Evolutionary conservation across 1,140 invertebrate genomes (phyloP).

Genomic region (Drosophila jambulina): DNA sequence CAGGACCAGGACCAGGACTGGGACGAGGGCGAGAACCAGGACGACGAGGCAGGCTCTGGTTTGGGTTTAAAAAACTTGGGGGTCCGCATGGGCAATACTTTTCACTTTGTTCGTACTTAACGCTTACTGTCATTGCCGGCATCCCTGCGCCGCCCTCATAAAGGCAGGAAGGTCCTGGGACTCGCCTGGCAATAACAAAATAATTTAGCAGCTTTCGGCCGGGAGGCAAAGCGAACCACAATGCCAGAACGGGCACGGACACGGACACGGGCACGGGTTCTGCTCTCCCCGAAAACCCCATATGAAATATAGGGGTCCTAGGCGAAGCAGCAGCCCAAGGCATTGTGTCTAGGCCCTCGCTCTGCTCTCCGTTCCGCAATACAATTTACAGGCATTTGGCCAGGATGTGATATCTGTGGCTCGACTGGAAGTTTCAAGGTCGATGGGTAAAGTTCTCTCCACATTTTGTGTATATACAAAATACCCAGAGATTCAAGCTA

Average conservation of each 20-base stretch:
- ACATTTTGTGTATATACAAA: constrained; percentile 10
- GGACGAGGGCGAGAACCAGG: background rate
- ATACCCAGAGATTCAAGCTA: background rate
- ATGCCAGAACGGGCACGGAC: background rate
- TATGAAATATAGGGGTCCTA: constrained; percentile 56
- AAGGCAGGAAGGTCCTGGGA: background rate
- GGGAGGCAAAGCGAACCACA: constrained; percentile 2
- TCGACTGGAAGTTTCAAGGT: constrained; percentile 49
- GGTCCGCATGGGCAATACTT: constrained; percentile 72
- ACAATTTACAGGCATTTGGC: constrained; percentile 19
- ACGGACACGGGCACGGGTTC: background rate
- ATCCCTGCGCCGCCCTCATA: constrained; percentile 7
- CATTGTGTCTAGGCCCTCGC: constrained; percentile 11
- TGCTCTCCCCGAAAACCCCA: constrained; percentile 7
- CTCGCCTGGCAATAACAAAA: constrained; percentile 73
- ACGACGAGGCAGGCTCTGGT: background rate
- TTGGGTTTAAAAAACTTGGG: constrained; percentile 52
- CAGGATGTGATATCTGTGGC: constrained; percentile 11
- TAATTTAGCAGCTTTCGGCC: constrained; percentile 67
- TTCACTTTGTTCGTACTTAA: constrained; percentile 79
- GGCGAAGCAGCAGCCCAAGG: constrained; percentile 4
- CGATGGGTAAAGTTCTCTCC: constrained; percentile 60
- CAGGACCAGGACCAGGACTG: background rate
- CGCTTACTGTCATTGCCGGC: constrained; percentile 73
- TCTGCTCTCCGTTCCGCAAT: constrained; percentile 6